Conservation (phyloP, 2,888 invertebrate genomes). For the Osmoderma eremita region DNA sequence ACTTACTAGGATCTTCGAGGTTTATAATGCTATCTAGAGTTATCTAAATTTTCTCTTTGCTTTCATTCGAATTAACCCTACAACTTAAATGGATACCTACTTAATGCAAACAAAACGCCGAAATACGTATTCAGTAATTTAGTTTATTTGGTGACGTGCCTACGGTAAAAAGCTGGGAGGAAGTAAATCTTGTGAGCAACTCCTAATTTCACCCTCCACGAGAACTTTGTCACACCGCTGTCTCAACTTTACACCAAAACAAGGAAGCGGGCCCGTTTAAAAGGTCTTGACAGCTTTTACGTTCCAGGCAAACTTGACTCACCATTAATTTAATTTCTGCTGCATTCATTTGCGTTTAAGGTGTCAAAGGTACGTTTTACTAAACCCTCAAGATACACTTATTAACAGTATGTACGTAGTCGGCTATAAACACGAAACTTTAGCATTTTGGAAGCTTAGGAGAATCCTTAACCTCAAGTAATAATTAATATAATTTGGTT, state of each 20-base stretch:
- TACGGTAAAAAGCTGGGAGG: neutral
- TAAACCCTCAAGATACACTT: neutral
- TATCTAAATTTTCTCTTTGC: no score
- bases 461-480: no score
- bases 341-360: conserved; percentile 2
- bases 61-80: no score
- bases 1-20: no score
- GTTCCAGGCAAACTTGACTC: neutral
- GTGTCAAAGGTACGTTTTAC: neutral
- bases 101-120: no score
- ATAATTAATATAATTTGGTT: no score
- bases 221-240: neutral
- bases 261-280: neutral
- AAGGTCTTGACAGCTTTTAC: neutral
- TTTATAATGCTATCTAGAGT: no score
- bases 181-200: neutral
- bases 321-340: conserved; percentile 10
- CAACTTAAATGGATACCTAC: no score
- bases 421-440: no score
- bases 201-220: neutral
- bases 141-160: neutral
- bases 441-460: no score
- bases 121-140: no score
- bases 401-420: neutral
- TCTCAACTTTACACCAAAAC: conserved; percentile 5